Base-by-base conservation (phyloP, 2,113 vertebrate species). In the Coreoperca whiteheadi region DNA sequence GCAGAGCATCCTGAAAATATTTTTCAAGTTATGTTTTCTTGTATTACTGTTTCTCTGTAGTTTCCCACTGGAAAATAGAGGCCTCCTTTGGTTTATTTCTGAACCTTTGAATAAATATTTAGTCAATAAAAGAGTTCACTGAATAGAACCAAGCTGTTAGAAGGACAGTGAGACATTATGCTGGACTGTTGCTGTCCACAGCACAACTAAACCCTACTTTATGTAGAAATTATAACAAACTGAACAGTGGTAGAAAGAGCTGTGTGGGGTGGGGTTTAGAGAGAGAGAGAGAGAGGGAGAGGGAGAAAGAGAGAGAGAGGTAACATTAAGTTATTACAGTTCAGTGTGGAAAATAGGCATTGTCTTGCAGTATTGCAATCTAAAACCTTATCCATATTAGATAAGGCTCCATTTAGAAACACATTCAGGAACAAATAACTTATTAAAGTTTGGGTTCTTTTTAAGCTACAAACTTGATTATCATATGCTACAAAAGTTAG, bases 371-470 rank as follows among this genome's bases (percentile, higher is more conserved):
- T 14, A 46, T 32, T 84, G 73, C 50, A 78, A 74, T 83, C 72
- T 65, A 43, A 83, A 86, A 70, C 30, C 28, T 39, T 63, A 79
- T 88, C 65, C 65, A 85, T 82, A 72, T 88, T 56, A 81, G 43
- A 87, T 74, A 56, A 81, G 53, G 65, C 16, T 41, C 50, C 18
- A 28, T 73, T 85, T 65, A 51, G 8, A 85, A 75, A 69, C 41
- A 82, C 51, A 70, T 54, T 70, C 23, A 37, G 18, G 32, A 74
- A 25, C 37, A 79, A 53, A 69, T 37, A 54, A 75, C 57, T 75
- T 51, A 69, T 81, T 84, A 72, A 79, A 79, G 59, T 85, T 46
- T 43, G 46, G 18, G 1, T 69, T 70, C 14, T 70, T 74, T 84
- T 71, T 34, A 72, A 63, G 59, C 53, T n/a, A 71, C 77, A 77